Evolutionary conservation across 2,888 invertebrate genomes (phyloP).

Genomic region (Drosophila mulleri): DNA sequence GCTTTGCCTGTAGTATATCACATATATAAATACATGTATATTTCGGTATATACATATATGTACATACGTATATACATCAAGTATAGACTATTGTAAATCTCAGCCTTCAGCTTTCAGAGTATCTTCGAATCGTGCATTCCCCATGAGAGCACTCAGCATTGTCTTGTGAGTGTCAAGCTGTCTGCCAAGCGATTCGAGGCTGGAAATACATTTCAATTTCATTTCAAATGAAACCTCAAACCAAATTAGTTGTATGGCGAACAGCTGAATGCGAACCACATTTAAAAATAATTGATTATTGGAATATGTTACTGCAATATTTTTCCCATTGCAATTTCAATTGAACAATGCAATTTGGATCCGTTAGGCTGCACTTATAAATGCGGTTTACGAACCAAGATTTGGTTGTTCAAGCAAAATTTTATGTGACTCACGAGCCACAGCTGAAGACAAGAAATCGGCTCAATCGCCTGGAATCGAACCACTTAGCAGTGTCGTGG

Average conservation of each 20-base stretch:
- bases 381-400: not conserved
- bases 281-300: slow-evolving; percentile 4
- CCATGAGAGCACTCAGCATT: no score
- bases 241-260: not conserved
- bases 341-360: not conserved
- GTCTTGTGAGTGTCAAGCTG: not conserved
- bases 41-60: no score
- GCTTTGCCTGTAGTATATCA: no score
- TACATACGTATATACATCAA: no score
- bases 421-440: not conserved
- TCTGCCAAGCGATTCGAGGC: not conserved
- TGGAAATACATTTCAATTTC: not conserved
- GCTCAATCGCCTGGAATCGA: slow-evolving; percentile 12
- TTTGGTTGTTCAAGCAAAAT: not conserved
- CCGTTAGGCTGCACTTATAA: not conserved
- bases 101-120: not conserved
- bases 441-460: not conserved
- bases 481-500: slow-evolving; percentile 5
- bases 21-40: no score
- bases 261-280: not conserved
- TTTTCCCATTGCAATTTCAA: not conserved
- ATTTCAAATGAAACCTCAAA: slow-evolving; percentile 2
- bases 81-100: no score
- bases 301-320: not conserved
- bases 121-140: not conserved